Evolutionary conservation across 2,888 invertebrate species (phyloP).

Genomic region (Acanthopleura granulata): DNA sequence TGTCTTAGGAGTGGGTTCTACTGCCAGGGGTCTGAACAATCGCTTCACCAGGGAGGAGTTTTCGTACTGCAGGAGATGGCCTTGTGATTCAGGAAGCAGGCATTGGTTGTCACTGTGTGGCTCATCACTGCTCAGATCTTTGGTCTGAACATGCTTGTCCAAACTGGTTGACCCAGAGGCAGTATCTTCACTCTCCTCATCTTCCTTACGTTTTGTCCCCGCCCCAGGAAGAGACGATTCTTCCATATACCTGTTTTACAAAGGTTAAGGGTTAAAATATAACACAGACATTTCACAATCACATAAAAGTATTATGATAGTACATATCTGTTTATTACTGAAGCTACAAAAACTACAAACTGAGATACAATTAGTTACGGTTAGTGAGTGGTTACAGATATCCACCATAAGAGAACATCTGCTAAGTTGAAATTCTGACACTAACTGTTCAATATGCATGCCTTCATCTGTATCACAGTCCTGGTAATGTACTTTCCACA

Average conservation of each 20-base stretch:
- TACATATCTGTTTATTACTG: too few species aligned
- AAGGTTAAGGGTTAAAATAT: too few species aligned
- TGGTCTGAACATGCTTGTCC: not conserved
- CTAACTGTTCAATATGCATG: not conserved
- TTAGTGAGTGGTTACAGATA: too few species aligned
- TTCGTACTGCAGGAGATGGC: not conserved
- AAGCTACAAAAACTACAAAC: too few species aligned
- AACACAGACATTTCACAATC: too few species aligned
- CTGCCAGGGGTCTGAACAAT: not conserved
- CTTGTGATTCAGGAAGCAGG: not conserved
- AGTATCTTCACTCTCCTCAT: not conserved
- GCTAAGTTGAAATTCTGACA: too few species aligned
- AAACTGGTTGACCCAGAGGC: not conserved
- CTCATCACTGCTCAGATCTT: not conserved
- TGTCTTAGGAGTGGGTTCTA: conserved; percentile 32
- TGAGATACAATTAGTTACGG: too few species aligned
- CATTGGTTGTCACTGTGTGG: not conserved
- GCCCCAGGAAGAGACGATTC: conserved; percentile 4
- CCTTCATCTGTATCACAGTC: not conserved
- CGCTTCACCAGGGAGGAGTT: not conserved
- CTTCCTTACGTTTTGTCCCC: not conserved
- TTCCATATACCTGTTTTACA: not conserved
- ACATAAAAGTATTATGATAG: too few species aligned
- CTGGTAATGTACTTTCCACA: too few species aligned
- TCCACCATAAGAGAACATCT: too few species aligned